phyloP scores from a whole-genome alignment of 2,113 vertebrate species.

The Tetrao urogallus region DNA sequence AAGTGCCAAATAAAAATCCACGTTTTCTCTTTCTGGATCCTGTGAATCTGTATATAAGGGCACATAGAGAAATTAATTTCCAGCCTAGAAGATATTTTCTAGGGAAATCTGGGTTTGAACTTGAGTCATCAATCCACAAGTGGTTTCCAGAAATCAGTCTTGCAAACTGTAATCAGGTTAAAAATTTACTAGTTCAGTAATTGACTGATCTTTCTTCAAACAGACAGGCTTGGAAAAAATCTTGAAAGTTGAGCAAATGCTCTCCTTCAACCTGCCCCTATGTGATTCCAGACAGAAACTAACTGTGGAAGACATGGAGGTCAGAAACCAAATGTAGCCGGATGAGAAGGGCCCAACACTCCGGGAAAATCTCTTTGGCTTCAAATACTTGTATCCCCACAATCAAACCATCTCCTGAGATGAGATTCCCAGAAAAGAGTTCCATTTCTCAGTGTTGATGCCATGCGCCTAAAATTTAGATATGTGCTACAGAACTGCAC shows the following conservation, averaged over 20 bases:
- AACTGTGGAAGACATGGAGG: neutral
- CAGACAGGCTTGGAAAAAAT: neutral
- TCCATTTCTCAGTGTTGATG: neutral
- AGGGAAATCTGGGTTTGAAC: neutral
- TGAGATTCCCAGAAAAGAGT: neutral
- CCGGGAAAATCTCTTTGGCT: neutral
- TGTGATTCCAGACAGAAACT: neutral
- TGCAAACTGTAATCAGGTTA: neutral
- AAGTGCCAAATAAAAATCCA: neutral
- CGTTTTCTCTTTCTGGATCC: neutral
- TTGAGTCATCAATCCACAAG: neutral
- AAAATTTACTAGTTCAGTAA: neutral
- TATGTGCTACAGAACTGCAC: neutral
- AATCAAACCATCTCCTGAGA: neutral
- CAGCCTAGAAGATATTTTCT: neutral
- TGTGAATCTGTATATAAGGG: neutral
- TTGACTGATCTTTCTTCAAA: neutral
- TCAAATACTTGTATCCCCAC: neutral
- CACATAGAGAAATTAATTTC: neutral
- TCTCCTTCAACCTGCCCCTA: accelerated
- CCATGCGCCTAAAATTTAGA: neutral
- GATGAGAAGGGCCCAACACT: neutral
- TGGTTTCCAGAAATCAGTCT: neutral
- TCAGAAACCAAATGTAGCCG: neutral
- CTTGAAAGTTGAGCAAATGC: neutral